phyloP scores from a whole-genome alignment of 2,888 invertebrate genomes.

The Eurois occulta region DNA sequence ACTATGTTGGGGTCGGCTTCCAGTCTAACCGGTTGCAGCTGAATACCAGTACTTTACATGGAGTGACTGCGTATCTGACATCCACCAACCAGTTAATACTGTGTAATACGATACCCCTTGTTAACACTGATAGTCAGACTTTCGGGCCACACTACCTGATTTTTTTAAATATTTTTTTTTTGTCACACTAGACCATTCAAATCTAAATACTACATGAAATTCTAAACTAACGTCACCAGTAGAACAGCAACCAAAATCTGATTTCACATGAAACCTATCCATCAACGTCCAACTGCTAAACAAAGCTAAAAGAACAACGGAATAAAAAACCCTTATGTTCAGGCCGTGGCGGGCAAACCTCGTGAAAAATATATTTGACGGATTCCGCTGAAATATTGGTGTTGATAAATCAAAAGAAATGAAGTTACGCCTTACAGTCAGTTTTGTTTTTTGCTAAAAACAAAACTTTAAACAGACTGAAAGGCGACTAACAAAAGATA shows the following conservation, averaged over 20 bases:
- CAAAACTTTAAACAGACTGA: background rate
- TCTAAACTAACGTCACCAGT: background rate
- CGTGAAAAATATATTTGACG: conserved; percentile 42
- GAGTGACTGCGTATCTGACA: too few relatives aligned
- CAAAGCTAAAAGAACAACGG: conserved; percentile 38
- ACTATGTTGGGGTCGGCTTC: too few relatives aligned
- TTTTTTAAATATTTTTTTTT: too few relatives aligned
- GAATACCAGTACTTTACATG: too few relatives aligned
- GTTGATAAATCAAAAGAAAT: conserved; percentile 26
- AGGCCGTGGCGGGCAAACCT: background rate
- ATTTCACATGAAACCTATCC: conserved; percentile 40
- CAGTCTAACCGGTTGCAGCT: too few relatives aligned
- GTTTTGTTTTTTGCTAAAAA: too few relatives aligned
- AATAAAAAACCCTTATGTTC: conserved; percentile 28
- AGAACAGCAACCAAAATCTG: background rate
- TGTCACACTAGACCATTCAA: background rate
- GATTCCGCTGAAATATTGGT: conserved; percentile 7
- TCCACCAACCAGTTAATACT: too few relatives aligned
- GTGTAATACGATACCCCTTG: too few relatives aligned
- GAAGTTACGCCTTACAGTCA: too few relatives aligned
- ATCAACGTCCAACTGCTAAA: conserved; percentile 51
- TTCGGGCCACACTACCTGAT: too few relatives aligned
- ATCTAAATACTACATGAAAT: background rate
- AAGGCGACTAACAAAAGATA: background rate
- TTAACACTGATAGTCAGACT: too few relatives aligned